Conservation (phyloP, 2,797 vertebrate genomes). For the Nannoperca obscura region DNA sequence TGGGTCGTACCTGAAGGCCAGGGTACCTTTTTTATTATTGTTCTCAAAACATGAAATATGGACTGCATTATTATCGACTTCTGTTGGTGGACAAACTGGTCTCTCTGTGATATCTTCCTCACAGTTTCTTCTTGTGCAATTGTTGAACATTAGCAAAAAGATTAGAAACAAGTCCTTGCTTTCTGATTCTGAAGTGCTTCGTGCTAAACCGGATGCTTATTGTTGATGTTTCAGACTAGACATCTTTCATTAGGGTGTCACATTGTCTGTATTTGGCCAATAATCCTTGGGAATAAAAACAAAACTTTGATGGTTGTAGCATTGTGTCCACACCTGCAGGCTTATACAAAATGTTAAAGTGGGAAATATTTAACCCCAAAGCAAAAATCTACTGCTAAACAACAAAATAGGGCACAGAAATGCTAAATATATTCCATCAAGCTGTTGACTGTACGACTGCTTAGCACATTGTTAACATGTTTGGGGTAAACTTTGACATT, state of each 20-base stretch:
- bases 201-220: background rate
- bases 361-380: slow-evolving; percentile 21
- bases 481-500: background rate
- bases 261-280: slow-evolving; percentile 3
- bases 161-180: background rate
- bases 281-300: slow-evolving; percentile 14
- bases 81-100: background rate
- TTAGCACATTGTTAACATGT: slow-evolving; percentile 1
- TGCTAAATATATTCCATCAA: background rate
- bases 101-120: background rate
- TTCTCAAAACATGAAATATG: background rate
- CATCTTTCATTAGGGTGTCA: background rate
- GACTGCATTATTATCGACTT: slow-evolving; percentile 10
- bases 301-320: background rate
- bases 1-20: background rate
- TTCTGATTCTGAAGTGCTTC: slow-evolving; percentile 1
- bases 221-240: slow-evolving; percentile 29
- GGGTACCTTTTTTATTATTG: background rate
- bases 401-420: background rate
- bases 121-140: background rate
- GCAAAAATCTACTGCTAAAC: background rate
- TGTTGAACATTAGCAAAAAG: background rate
- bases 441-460: slow-evolving; percentile 10
- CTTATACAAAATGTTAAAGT: slow-evolving; percentile 7
- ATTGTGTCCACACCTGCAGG: slow-evolving; percentile 25